Percentiles rank a stretch among this genome's conserved stretches.
These are phyloP conservation scores for Drosophila longiperda DNA, from an alignment of 2,888 invertebrate species.

Conservation along the genomic window DNA sequence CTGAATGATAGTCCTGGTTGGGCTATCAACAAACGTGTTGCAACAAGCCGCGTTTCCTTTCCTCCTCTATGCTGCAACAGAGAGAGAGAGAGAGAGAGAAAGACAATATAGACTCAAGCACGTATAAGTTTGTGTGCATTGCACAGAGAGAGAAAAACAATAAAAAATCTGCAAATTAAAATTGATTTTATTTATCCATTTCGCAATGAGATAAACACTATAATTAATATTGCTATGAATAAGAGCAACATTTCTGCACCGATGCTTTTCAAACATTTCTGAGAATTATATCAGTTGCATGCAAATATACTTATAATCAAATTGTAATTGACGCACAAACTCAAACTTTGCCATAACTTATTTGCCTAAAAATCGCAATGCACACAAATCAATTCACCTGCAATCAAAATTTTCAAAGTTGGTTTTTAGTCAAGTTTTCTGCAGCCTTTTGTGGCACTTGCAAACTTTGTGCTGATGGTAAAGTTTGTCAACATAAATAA, in stretches of 20 bases:
- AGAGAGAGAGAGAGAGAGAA: neutral
- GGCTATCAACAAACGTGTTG: slow-evolving; percentile 27
- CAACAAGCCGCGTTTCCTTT: slow-evolving; percentile 13
- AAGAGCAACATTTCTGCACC: neutral
- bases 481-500: slow-evolving; percentile 18
- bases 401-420: slow-evolving; percentile 37
- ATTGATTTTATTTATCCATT: neutral
- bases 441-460: slow-evolving; percentile 4
- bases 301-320: slow-evolving; percentile 1
- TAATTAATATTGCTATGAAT: neutral
- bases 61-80: slow-evolving; percentile 37
- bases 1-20: slow-evolving; percentile 28
- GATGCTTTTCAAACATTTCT: neutral
- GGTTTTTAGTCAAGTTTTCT: slow-evolving; percentile 27
- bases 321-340: slow-evolving; percentile 29
- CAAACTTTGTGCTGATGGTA: slow-evolving; percentile 1
- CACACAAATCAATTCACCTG: slow-evolving; percentile 24
- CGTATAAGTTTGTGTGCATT: neutral
- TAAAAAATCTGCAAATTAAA: neutral
- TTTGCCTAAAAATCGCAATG: slow-evolving; percentile 19
- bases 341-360: slow-evolving; percentile 22
- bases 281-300: slow-evolving; percentile 1
- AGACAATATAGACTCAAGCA: neutral
- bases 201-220: neutral
- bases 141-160: slow-evolving; percentile 13